Conservation (phyloP, 2,113 vertebrate genomes). For the Cavia aperea region DNA sequence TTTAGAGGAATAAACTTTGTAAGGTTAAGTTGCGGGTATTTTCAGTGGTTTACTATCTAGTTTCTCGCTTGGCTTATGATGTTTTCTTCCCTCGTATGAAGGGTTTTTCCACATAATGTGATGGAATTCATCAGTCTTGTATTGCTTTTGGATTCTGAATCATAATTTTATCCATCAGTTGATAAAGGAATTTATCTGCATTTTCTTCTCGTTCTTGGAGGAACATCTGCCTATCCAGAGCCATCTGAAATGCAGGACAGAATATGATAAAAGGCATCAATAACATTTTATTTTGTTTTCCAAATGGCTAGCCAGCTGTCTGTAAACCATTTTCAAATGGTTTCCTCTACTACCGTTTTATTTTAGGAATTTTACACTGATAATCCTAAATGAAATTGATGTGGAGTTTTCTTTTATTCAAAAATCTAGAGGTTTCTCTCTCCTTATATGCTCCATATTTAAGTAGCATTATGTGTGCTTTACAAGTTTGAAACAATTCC, state of each 20-base stretch:
- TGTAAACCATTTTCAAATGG: background rate
- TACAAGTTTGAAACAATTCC: background rate
- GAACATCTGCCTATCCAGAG: background rate
- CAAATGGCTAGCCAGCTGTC: background rate
- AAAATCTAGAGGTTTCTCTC: background rate
- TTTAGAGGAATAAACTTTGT: background rate
- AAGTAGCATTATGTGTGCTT: background rate
- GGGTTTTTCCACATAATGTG: background rate
- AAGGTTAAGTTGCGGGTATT: background rate
- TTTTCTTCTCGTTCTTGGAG: background rate
- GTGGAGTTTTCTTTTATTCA: background rate
- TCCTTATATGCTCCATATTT: background rate
- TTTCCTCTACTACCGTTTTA: background rate
- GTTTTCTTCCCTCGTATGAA: background rate
- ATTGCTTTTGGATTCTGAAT: background rate
- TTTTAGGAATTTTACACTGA: background rate
- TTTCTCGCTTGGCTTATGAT: background rate
- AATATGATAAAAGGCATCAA: background rate
- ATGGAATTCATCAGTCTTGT: background rate
- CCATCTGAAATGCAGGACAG: background rate
- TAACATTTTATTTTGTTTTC: conserved; percentile 2
- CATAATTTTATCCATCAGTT: background rate
- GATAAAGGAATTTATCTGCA: background rate
- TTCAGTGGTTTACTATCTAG: background rate
- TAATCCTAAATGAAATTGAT: background rate